Evolutionary conservation across 2,113 vertebrate genomes (phyloP), one percentile per base, ranked within the genome.

Genomic region (Daboia siamensis): DNA sequence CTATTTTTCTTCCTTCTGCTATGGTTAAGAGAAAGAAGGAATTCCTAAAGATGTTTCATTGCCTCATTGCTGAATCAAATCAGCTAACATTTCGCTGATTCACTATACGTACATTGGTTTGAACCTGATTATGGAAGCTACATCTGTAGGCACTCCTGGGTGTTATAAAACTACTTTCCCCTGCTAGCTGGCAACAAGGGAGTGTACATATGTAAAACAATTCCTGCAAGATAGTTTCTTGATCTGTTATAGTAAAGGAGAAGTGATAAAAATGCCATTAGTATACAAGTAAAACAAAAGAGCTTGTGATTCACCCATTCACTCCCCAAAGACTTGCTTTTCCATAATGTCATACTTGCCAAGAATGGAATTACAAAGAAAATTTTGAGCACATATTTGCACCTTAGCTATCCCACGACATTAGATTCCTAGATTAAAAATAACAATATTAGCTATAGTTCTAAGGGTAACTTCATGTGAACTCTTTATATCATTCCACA

Each of bases 331-430:
- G 88, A 44, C 33, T 64, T 86, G n/a, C 26, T 64, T 13, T 7
- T 74, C 74, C 87, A 1, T 33, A 90, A 44, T 48, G 46, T 33
- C 1, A 0, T 20, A 59, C 56, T 88, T 92, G 85, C 89, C 56
- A 17, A 87, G 80, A 29, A 90, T 17, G 86, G 0, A 64, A 64
- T 86, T 86, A 86, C 74, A 29, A 87, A 95, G 89, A 92, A 85
- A 80, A 44, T 23, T 44, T 1, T 69, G 48, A 56, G 46, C 26
- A 29, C 21, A 3, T 90, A 48, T 89, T 48, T 64, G 33, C 6
- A 20, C 33, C 88, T 29, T 92, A 88, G 55, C 44, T 4, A 29
- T 74, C n/a, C 90, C 89, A 84, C 9, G 54, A 48, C 46, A 91
- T 55, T 48, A 86, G 17, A 89, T 85, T 87, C 21, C 29, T 54